These are phyloP conservation scores for Meiosimyza decipiens DNA, from an alignment of 2,888 invertebrate genomes.

Conservation along the genomic window DNA sequence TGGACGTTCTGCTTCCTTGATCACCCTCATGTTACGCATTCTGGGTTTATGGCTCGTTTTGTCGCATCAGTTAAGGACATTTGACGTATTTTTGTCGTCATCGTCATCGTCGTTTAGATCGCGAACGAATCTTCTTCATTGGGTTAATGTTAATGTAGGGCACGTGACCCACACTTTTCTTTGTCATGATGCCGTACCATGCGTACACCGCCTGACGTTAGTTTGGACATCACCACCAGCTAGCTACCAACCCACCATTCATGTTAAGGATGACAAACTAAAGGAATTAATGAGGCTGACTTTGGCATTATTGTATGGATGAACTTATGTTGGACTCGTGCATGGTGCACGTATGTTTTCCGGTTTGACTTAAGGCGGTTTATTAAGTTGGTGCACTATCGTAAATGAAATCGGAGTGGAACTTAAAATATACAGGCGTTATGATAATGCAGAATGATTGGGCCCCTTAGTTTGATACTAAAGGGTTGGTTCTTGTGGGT, in stretches of 20 bases:
- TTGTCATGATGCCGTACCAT: neutral
- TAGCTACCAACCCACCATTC: neutral
- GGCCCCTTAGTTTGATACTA: too few relatives aligned
- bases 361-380: conserved; percentile 32
- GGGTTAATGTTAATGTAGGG: conserved; percentile 28
- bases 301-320: neutral
- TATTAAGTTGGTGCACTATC: conserved; percentile 22
- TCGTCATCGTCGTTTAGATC: neutral
- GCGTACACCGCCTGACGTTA: neutral
- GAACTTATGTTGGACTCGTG: conserved; percentile 28
- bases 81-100: conserved; percentile 24
- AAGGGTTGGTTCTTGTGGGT: conserved; percentile 10
- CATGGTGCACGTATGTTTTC: conserved; percentile 23
- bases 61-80: conserved; percentile 31
- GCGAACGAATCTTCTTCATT: neutral
- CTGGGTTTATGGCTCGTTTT: conserved; percentile 23
- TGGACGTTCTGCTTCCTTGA: conserved; percentile 23
- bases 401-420: conserved; percentile 19
- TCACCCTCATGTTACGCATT: conserved; percentile 25
- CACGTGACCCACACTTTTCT: conserved; percentile 34
- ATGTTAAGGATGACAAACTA: conserved; percentile 23
- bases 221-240: neutral
- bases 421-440: conserved; percentile 1
- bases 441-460: neutral
- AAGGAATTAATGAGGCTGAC: conserved; percentile 28